Base-by-base conservation (phyloP, 2,113 vertebrate genomes). In the Ahaetulla prasina region DNA sequence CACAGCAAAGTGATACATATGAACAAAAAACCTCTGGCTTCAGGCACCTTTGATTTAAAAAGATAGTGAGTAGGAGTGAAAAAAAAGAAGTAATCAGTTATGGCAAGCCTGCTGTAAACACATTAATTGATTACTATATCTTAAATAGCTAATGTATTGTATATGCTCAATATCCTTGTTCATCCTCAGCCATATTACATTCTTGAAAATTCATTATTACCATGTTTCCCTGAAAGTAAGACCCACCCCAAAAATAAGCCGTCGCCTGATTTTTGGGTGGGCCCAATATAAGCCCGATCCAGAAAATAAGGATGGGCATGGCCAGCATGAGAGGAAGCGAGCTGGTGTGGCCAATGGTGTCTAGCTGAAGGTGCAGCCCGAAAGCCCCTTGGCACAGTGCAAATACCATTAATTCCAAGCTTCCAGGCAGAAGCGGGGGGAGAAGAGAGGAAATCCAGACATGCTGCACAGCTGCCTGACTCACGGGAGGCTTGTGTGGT, bases 141-240 rank as follows among this genome's bases (percentile, higher is more conserved):
- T 89, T 89, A n/a, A 54, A 43, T 88, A 16, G 30, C 85, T 89
- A n/a, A 8, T 43, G 45, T 54, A 84, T 14, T 80, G 16, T 54
- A 54, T 84, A 92, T 92, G 30, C 27, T n/a, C 55, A 80, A 50
- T 53, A 92, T 43, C 45, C 30, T 92, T 30, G 88, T 53, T 89
- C 30, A 60, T 45, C 74, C 22, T 89, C 74, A 85, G 68, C 87
- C 47, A 88, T 89, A 57, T 45, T 57, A 47, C 35, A 57, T 20
- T 89, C 89, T 89, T 92, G 50, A 92, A 92, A 89, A 92, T 60
- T 89, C 52, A 27, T 57, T 27, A 27, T 57, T 55, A 60, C 27
- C 30, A 43, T 74, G 20, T 84, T 52, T 16, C 3, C 14, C 14
- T 52, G 52, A 52, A 14, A 52, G 3, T 52, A 52, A 52, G 52